A percentile compares a stretch with the other conserved stretches of the same genome.
phyloP scores from a whole-genome alignment of 2,113 vertebrate species.

The Eolophus roseicapilla region DNA sequence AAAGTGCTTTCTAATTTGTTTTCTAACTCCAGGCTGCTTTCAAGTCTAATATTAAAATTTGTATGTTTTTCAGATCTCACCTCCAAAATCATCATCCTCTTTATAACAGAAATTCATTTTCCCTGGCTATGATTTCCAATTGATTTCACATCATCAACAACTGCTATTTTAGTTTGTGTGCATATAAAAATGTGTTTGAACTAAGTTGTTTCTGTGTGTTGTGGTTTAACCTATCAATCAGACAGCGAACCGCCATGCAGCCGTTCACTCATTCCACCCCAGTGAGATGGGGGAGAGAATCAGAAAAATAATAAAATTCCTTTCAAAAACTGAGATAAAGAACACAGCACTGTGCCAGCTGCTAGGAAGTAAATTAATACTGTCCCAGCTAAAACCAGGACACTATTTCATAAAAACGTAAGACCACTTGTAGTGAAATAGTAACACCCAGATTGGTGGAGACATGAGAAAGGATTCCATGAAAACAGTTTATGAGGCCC shows the following conservation, averaged over 20 bases:
- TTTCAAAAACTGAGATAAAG: neutral
- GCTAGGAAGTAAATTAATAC: neutral
- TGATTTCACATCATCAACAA: conserved; percentile 12
- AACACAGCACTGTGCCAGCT: neutral
- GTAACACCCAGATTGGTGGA: neutral
- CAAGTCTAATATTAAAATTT: neutral
- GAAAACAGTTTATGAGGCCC: neutral
- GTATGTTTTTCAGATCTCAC: neutral
- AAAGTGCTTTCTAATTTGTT: neutral
- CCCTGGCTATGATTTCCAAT: neutral
- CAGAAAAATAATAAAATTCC: neutral
- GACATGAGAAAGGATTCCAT: neutral
- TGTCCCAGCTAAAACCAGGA: neutral
- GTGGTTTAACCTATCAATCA: neutral
- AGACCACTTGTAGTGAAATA: conserved; percentile 4
- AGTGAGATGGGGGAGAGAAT: neutral
- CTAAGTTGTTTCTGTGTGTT: neutral
- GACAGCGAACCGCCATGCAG: neutral
- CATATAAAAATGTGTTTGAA: neutral
- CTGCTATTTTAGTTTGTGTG: neutral
- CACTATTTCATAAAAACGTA: neutral
- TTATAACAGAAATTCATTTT: neutral
- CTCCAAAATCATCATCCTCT: neutral
- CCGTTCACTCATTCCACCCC: fast-evolving
- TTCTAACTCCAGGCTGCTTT: neutral